These are phyloP conservation scores for Hylaeus anthracinus DNA, from an alignment of 1,140 invertebrate genomes.

Conservation along the genomic window DNA sequence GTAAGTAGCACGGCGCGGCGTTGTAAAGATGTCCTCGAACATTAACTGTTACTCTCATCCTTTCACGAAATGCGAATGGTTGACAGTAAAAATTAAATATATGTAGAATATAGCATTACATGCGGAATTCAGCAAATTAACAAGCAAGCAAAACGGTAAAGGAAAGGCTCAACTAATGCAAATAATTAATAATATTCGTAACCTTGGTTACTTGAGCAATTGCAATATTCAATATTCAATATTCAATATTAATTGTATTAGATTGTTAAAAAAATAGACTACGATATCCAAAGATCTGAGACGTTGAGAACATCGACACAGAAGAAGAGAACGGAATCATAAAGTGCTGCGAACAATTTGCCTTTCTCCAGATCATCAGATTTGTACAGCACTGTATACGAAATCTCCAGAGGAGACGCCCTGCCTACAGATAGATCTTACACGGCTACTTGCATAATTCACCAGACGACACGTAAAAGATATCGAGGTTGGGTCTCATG, in stretches of 20 bases:
- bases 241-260: too few species aligned
- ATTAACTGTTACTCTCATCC: neutral
- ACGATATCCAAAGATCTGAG: too few species aligned
- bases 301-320: too few species aligned
- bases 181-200: too few species aligned
- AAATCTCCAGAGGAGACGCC: conserved; percentile 44
- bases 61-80: neutral
- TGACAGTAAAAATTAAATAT: neutral
- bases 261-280: too few species aligned
- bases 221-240: too few species aligned
- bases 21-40: too few species aligned
- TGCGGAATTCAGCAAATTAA: too few species aligned
- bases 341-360: neutral
- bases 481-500: conserved; percentile 50
- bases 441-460: conserved; percentile 63
- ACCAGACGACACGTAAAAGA: conserved; percentile 57
- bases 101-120: neutral
- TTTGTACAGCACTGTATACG: neutral
- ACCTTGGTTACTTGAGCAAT: too few species aligned
- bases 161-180: too few species aligned
- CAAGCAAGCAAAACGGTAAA: too few species aligned
- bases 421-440: conserved; percentile 36
- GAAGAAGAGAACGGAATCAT: neutral
- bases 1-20: too few species aligned
- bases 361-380: neutral